Percentiles rank a stretch among this genome's conserved stretches.
Evolutionary conservation across 2,797 vertebrate genomes (phyloP).

Genomic region (Myoxocephalus aenaeus): DNA sequence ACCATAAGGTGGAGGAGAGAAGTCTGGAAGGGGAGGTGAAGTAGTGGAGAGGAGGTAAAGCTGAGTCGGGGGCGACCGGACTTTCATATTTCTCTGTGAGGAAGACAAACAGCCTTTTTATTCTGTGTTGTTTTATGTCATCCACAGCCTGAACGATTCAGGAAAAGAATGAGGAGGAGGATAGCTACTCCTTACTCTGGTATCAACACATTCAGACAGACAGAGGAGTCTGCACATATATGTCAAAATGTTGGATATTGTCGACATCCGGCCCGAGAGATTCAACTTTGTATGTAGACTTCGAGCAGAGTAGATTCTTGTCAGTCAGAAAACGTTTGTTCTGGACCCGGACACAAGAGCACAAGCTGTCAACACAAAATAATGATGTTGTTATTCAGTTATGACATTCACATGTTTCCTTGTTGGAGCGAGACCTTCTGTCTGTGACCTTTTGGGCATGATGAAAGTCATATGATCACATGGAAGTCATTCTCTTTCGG

Average conservation of each 20-base stretch:
- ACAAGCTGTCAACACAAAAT: too few relatives aligned
- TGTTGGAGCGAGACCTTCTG: neutral
- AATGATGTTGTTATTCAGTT: neutral
- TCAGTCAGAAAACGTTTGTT: neutral
- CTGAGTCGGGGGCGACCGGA: conserved; percentile 25
- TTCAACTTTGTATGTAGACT: neutral
- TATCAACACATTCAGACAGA: conserved; percentile 1
- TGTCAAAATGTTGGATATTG: neutral
- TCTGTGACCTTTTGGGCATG: neutral
- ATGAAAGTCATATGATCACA: neutral
- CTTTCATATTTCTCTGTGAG: conserved; percentile 18
- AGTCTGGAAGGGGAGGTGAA: conserved; percentile 19
- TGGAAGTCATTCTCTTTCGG: neutral
- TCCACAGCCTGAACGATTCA: neutral
- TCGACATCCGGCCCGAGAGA: neutral
- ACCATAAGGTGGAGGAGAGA: conserved; percentile 10
- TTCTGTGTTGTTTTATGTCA: neutral
- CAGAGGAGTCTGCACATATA: neutral
- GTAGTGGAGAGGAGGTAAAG: conserved; percentile 35
- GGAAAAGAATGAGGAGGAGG: neutral
- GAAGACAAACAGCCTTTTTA: conserved; percentile 23
- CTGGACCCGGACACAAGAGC: neutral
- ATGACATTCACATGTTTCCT: neutral
- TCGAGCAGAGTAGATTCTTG: neutral
- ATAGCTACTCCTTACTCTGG: neutral